Percentiles rank a stretch among this genome's conserved stretches.
Evolutionary conservation across 92 coral and sea anemone genomes (phyloP).

Genomic region (Meandrina meandrites): DNA sequence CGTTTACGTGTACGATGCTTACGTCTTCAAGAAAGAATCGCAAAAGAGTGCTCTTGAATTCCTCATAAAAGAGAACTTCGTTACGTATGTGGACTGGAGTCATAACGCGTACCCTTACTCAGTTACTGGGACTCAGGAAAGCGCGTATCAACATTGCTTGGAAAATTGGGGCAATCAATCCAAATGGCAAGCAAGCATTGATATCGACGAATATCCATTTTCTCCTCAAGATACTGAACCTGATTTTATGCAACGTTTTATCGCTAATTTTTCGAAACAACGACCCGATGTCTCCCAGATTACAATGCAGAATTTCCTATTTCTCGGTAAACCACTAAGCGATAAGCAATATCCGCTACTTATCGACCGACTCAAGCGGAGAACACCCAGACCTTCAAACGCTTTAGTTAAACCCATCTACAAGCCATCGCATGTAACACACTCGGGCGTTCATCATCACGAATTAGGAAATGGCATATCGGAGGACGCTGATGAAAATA

Average conservation of each 20-base stretch:
- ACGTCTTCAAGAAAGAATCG: slow-evolving; percentile 56
- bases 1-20: slow-evolving; percentile 71
- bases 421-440: slow-evolving; percentile 28
- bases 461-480: slow-evolving; percentile 20
- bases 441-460: slow-evolving; percentile 61
- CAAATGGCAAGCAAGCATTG: slow-evolving; percentile 57
- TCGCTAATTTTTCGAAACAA: slow-evolving; percentile 24
- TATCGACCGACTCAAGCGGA: slow-evolving; percentile 65
- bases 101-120: slow-evolving; percentile 61
- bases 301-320: slow-evolving; percentile 64
- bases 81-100: slow-evolving; percentile 71
- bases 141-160: slow-evolving; percentile 59
- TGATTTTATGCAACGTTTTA: slow-evolving; percentile 48
- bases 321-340: slow-evolving; percentile 64
- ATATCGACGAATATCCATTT: slow-evolving; percentile 73
- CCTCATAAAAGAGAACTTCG: slow-evolving; percentile 56
- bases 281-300: slow-evolving; percentile 54
- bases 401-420: slow-evolving; percentile 66
- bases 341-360: slow-evolving; percentile 53
- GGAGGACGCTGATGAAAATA: slow-evolving; percentile 18
- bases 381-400: slow-evolving; percentile 55
- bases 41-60: slow-evolving; percentile 58
- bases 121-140: slow-evolving; percentile 55
- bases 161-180: slow-evolving; percentile 42
- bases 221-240: slow-evolving; percentile 49